Evolutionary conservation across 1,140 invertebrate genomes (phyloP), one percentile per base, ranked within the genome.

Genomic region (Zaprionus capensis): DNA sequence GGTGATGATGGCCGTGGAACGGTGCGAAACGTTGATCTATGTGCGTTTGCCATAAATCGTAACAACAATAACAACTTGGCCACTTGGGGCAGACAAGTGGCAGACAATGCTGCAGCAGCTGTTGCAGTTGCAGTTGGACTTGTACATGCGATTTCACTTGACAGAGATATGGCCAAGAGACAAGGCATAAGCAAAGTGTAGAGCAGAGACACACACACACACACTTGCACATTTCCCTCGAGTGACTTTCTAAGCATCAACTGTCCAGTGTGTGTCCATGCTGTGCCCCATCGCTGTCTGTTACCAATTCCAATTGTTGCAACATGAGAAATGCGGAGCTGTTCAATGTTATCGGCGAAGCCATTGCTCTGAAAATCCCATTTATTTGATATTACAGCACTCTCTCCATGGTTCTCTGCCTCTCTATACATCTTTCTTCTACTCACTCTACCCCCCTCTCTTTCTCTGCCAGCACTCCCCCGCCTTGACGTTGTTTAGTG

Each of bases 1-100:
- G 38, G 46, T 20, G 34, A n/a, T 15, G 22, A 44, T 14, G 44
- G 63, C 38, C 41, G 64, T 59, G 55, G 56, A 44, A 11, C 44
- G 59, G 62, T 58, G 75, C 22, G 17, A 20, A 38, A 31, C 36
- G 46, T 14, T 76, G 81, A 88, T 90, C 71, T 71, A 74, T 81
- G 85, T 88, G 85, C 85, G 85, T 90, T 74, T 90, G 69, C 86
- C 86, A 88, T 88, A 90, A 88, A 90, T 91, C 76, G 85, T 88
- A 88, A 90, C 81, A 85, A 86, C 65, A 67, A 66, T 41, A 64
- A 61, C 59, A 71, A 65, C 72, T 59, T 51, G 63, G 59, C 78
- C 84, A 88, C 85, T 83, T 81, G 73, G 73, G 26, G 68, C 71
- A 88, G 80, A 88, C 84, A 83, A 72, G 70, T 58, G 53, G 57